These are phyloP conservation scores for Phengaris alcon DNA, from an alignment of 2,888 invertebrate species.

Conservation along the genomic window DNA sequence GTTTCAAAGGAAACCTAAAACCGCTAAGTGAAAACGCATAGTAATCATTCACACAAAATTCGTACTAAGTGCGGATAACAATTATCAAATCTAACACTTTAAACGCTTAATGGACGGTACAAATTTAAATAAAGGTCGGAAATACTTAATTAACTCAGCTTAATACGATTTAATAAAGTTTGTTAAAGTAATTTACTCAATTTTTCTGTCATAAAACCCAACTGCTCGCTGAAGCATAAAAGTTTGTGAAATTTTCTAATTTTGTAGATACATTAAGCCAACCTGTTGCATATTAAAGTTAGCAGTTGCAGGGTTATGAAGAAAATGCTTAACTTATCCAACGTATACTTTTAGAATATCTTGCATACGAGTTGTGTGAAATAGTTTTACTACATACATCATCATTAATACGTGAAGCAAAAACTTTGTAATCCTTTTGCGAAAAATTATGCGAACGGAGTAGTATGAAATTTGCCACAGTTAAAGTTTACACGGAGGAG, in stretches of 20 bases:
- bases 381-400: neutral
- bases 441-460: no score
- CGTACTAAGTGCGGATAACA: neutral
- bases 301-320: constrained; percentile 4
- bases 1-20: no score
- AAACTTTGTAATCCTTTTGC: no score
- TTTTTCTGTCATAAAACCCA: constrained; percentile 25
- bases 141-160: constrained; percentile 21
- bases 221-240: constrained; percentile 4
- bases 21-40: neutral
- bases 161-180: constrained; percentile 22
- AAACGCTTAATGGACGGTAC: neutral
- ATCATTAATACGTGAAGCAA: no score
- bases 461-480: no score
- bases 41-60: neutral
- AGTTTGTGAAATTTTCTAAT: constrained; percentile 15
- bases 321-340: neutral
- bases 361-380: neutral
- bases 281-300: constrained; percentile 22
- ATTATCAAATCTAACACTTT: neutral
- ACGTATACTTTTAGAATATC: neutral
- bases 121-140: constrained; percentile 18
- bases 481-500: no score
- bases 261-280: constrained; percentile 14
- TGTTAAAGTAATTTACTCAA: constrained; percentile 14